Evolutionary conservation across 23 tunicate species (phyloP), one percentile per base, ranked within the genome.

Genomic region (Diplosoma virens): DNA sequence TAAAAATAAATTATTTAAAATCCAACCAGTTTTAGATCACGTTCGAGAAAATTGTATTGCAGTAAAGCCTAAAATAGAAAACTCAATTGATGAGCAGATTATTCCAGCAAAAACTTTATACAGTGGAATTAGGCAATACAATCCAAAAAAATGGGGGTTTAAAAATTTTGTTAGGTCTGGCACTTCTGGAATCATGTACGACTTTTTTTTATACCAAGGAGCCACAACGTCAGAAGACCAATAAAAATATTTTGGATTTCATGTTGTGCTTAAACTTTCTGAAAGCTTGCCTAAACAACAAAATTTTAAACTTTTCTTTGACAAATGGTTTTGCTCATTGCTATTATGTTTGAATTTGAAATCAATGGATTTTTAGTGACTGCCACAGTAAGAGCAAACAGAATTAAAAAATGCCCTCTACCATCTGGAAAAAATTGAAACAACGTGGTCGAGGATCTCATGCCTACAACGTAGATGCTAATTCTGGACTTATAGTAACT

Each of bases 1-100:
- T 9, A n/a, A 34, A 36, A 23, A 69, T 30, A 37, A 37, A 36
- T 26, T 69, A 9, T 35, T 33, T 23, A 69, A 69, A 69, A 23
- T 69, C 3, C 54, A 23, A 33, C 75, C 58, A 7, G 75, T 69
- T 4, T 3, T 69, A 6, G 75, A 69, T 36, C 16, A 34, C 22
- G 75, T 69, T 4, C 27, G n/a, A 26, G 11, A 63, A 9, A 63
- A 63, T 6, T 63, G 69, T 63, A 27, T 6, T 4, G 24, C n/a
- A 18, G 11, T 69, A 2, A 56, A 69, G 58, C 75, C 75, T 9
- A 56, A 69, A 41, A 23, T 34, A 3, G 7, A 69, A 11, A 55
- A 69, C n/a, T 69, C 75, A 20, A 28, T 73, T 25, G 79, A 73
- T 73, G 79, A 73, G 53, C 79, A 73, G 53, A 73, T 73, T 2